A percentile compares a stretch with the other conserved stretches of the same genome.
phyloP scores from a whole-genome alignment of 2,888 invertebrate species.

The Rhagonycha fulva region DNA sequence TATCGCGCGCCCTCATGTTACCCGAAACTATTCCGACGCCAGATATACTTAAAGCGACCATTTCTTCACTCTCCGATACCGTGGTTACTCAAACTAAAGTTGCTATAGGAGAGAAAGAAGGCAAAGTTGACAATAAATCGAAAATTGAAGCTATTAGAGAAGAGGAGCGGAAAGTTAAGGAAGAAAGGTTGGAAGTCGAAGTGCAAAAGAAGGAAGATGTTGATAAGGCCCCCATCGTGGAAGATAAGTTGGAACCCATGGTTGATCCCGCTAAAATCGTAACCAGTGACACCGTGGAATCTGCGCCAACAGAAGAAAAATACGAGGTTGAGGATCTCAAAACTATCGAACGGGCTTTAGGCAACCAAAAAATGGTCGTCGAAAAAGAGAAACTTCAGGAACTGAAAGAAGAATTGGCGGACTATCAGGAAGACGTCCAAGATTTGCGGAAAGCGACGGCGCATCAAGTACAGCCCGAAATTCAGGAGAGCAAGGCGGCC shows the following conservation, averaged over 20 bases:
- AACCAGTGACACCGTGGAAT: constrained; percentile 38
- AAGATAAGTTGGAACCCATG: constrained; percentile 50
- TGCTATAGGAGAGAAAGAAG: constrained; percentile 93
- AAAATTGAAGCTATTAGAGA: constrained; percentile 88
- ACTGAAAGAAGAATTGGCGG: constrained; percentile 87
- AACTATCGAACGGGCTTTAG: constrained; percentile 85
- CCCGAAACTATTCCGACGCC: constrained; percentile 89
- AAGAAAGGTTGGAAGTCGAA: constrained; percentile 75
- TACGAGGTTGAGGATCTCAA: constrained; percentile 79
- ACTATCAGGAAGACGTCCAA: constrained; percentile 91
- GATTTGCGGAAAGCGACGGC: constrained; percentile 77
- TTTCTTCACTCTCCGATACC: constrained; percentile 86
- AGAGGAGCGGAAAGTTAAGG: constrained; percentile 84
- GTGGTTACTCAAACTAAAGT: constrained; percentile 88
- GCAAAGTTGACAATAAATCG: constrained; percentile 88
- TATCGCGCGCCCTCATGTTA: constrained; percentile 92
- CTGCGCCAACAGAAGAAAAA: constrained; percentile 40
- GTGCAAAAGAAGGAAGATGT: constrained; percentile 59
- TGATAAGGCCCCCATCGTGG: constrained; percentile 63
- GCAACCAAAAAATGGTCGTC: constrained; percentile 80
- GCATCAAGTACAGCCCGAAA: constrained; percentile 68
- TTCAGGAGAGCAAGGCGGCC: constrained; percentile 85
- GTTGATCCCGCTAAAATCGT: constrained; percentile 47
- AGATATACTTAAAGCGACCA: constrained; percentile 91
- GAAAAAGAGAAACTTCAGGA: constrained; percentile 90